Base-by-base conservation (phyloP, 2,113 vertebrate genomes). In the Aspiorhynchus laticeps region DNA sequence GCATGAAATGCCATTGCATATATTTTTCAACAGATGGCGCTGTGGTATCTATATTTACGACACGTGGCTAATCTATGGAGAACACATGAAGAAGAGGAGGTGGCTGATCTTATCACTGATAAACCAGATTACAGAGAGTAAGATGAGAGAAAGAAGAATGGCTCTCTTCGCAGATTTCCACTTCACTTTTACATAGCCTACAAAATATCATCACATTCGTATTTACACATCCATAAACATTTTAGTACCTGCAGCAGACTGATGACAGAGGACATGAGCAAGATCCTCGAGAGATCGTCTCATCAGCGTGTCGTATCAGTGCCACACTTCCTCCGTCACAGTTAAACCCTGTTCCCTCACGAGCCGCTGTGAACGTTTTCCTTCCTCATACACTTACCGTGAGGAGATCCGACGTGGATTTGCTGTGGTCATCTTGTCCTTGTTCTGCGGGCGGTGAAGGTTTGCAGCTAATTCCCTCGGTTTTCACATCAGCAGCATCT, bases 21-120 rank as follows among this genome's bases (percentile, higher is more conserved):
- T 15, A 2, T 0, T 51, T 0, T 12, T 71, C 94, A 86, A 92
- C 89, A 94, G 94, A 92, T 94, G 93, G 93, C 24, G 91, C 88
- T 95, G 92, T 92, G 89, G 92, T 46, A 87, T 89, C 91, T 86
- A 51, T 61, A 53, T 85, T 91, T 15, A 38, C 7, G 0, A 31
- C 78, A 46, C 43, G 43, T 82, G 84, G 80, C 84, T 77, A 48
- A 51, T 79, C 82, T 56, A 21, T 63, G 69, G 69, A 11, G 71
- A 86, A 71, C 59, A 67, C 80, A 81, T 71, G 56, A 33, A 63
- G 71, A 41, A 38, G 78, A 46, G 31, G 77, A 71, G 78, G 65
- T 43, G 78, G 87, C 79, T 51, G 63, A 74, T 85, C 31, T 84
- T 19, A 36, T 86, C 79, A 88, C 83, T 82, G 65, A 85, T 88